phyloP scores from a whole-genome alignment of 53 echinoderm and acorn worm genomes.

The Arbacia lixula region DNA sequence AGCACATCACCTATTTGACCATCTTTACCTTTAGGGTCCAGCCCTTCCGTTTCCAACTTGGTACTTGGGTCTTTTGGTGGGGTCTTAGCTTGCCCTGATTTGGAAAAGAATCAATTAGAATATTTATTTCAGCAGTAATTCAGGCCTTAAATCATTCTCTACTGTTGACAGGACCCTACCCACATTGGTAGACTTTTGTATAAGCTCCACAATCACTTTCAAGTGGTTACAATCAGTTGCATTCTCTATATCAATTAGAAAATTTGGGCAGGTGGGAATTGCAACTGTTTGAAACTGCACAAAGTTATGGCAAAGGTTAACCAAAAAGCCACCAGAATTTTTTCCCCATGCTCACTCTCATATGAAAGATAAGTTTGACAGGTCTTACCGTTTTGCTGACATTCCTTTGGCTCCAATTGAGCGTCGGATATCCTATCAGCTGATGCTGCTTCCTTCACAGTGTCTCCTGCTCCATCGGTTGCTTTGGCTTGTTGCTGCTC shows the following conservation, averaged over 20 bases:
- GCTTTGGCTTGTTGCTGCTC: neutral
- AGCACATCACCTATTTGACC: too few species aligned
- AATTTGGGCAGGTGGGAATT: too few species aligned
- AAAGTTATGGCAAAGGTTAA: too few species aligned
- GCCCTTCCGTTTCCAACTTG: neutral
- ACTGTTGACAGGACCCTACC: too few species aligned
- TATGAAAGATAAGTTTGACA: neutral
- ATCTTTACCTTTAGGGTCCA: neutral
- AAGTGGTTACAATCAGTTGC: too few species aligned
- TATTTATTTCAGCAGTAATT: neutral
- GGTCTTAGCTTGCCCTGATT: neutral
- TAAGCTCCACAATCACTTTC: too few species aligned
- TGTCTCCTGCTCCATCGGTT: neutral
- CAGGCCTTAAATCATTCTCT: too few species aligned
- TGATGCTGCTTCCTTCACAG: neutral
- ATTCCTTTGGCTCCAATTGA: neutral
- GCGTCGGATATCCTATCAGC: neutral
- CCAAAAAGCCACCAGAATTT: too few species aligned
- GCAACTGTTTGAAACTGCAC: too few species aligned
- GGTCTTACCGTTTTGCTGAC: constrained; percentile 3
- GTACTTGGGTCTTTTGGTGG: neutral
- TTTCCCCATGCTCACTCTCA: neutral
- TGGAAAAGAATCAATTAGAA: neutral
- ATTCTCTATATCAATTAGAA: too few species aligned
- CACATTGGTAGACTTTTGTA: too few species aligned